Conservation (phyloP, 2,888 invertebrate species). For the Ferrisia virgata region DNA sequence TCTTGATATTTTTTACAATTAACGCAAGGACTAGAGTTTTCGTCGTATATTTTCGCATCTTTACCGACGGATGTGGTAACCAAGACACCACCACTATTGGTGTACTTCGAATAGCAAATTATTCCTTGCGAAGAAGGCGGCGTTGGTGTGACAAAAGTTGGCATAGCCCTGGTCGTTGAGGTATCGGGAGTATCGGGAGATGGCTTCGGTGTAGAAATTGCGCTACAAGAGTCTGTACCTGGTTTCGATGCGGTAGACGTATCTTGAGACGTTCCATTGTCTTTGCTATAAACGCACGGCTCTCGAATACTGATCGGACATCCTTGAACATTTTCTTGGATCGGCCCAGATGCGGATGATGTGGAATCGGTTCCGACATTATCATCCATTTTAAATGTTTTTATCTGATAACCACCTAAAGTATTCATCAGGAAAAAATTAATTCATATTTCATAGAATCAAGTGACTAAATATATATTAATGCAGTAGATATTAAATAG, state of each 20-base stretch:
- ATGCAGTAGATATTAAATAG: too few species aligned
- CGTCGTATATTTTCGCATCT: constrained; percentile 20
- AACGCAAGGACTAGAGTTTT: constrained; percentile 6
- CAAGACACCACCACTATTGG: background rate
- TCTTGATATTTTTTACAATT: constrained; percentile 35
- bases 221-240: background rate
- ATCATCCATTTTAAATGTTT: background rate
- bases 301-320: background rate
- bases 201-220: background rate
- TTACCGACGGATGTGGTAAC: background rate
- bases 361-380: background rate
- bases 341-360: background rate
- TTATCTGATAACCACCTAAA: background rate
- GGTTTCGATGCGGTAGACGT: background rate
- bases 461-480: too few species aligned
- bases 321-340: background rate
- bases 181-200: constrained; percentile 31
- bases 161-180: background rate
- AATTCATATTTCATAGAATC: too few species aligned
- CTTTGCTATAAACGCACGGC: background rate
- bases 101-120: background rate
- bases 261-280: background rate
- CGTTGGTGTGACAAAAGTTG: constrained; percentile 5
- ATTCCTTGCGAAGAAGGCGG: background rate
- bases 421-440: background rate